These are phyloP conservation scores for Rhynchonycteris naso DNA, from an alignment of 2,797 vertebrate species.

Conservation along the genomic window DNA sequence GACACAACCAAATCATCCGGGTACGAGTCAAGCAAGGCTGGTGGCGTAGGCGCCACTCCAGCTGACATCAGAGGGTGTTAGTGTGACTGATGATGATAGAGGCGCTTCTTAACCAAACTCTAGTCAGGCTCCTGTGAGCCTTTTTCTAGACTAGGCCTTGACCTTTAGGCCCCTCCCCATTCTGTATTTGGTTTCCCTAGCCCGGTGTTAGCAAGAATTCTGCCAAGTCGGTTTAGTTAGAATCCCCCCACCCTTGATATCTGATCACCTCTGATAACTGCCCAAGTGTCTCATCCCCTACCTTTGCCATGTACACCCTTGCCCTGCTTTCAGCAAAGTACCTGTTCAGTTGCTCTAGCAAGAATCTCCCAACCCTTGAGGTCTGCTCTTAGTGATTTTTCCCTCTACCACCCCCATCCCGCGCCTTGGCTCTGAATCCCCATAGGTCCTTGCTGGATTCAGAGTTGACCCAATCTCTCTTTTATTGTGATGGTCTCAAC, in stretches of 20 bases:
- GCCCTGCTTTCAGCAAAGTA: background rate
- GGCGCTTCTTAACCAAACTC: too few relatives aligned
- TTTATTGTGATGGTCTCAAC: background rate
- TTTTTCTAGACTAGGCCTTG: background rate
- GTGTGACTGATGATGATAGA: background rate
- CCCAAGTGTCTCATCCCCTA: background rate
- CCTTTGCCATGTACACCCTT: background rate
- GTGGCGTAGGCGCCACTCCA: background rate
- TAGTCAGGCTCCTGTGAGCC: background rate
- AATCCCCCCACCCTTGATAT: background rate
- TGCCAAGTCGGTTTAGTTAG: background rate
- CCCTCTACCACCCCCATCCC: background rate
- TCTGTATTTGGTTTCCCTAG: background rate
- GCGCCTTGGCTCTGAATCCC: background rate
- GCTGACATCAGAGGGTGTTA: background rate
- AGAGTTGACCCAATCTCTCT: background rate
- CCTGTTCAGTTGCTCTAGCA: background rate
- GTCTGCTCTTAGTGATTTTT: background rate
- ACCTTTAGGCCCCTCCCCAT: background rate
- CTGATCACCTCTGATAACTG: background rate
- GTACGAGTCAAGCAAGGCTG: background rate
- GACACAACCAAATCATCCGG: background rate
- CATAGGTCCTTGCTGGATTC: background rate
- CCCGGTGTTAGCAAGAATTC: background rate
- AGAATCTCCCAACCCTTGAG: background rate